Evolutionary conservation across 2,888 invertebrate genomes (phyloP).

Genomic region (Isotomurus palustris): DNA sequence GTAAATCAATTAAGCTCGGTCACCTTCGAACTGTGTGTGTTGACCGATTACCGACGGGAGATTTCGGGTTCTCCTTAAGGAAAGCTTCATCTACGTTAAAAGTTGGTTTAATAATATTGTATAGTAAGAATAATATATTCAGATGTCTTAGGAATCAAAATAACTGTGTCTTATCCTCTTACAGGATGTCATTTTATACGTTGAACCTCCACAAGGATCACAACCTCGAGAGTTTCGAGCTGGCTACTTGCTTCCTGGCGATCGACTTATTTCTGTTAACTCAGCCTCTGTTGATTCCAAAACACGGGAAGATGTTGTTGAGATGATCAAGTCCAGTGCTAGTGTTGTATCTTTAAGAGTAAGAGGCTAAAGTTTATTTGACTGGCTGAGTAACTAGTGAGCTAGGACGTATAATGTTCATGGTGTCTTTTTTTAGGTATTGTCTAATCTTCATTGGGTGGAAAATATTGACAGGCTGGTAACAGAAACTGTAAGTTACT

Average conservation of each 20-base stretch:
- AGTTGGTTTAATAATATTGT: slow-evolving; percentile 16
- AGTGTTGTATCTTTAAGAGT: slow-evolving; percentile 81
- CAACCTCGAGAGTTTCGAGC: slow-evolving; percentile 28
- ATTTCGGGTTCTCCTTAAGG: slow-evolving; percentile 89
- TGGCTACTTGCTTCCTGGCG: slow-evolving; percentile 74
- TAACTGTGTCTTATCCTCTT: too few species aligned
- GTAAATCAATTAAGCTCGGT: slow-evolving; percentile 22
- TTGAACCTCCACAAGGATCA: slow-evolving; percentile 39
- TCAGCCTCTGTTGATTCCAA: slow-evolving; percentile 71
- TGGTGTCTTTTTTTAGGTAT: slow-evolving; percentile 22
- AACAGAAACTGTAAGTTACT: slow-evolving; percentile 26
- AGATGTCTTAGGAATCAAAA: too few species aligned
- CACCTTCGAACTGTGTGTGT: slow-evolving; percentile 45
- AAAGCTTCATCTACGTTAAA: slow-evolving; percentile 65
- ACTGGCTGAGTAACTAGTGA: background rate
- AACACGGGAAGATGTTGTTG: slow-evolving; percentile 85
- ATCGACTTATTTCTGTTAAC: slow-evolving; percentile 55
- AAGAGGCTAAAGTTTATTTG: slow-evolving; percentile 45
- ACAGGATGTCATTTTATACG: slow-evolving; percentile 37
- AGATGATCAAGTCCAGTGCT: slow-evolving; percentile 81
- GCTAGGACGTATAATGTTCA: background rate
- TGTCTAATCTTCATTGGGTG: slow-evolving; percentile 40
- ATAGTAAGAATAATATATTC: background rate
- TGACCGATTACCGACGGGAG: slow-evolving; percentile 64
- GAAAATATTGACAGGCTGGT: slow-evolving; percentile 40